Percentiles rank a stretch among this genome's conserved stretches.
phyloP scores from a whole-genome alignment of 1,140 invertebrate species.

The Oreohelix idahoensis region DNA sequence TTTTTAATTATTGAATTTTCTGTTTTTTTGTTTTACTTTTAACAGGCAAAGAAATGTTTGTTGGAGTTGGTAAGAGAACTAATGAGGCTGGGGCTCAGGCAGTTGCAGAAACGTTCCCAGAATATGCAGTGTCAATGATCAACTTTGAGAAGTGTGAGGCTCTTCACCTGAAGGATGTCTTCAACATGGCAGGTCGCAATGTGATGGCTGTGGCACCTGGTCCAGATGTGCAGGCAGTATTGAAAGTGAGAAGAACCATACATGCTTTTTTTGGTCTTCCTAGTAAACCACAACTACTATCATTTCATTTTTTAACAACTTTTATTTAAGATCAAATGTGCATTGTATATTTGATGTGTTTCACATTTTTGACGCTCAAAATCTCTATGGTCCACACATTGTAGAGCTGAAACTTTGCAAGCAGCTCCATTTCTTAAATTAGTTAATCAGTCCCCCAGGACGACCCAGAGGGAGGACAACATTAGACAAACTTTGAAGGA shows the following conservation, averaged over 20 bases:
- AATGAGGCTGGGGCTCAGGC: conserved; percentile 79
- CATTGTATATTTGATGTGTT: no score
- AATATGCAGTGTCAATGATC: conserved; percentile 93
- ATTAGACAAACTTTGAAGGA: no score
- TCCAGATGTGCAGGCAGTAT: conserved; percentile 85
- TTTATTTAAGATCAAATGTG: no score
- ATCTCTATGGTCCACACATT: no score
- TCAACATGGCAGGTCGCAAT: conserved; percentile 90
- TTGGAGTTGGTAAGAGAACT: conserved; percentile 87
- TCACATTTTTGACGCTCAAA: no score
- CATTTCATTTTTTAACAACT: no score
- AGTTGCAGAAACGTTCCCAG: conserved; percentile 93
- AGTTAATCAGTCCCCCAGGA: no score
- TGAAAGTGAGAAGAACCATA: conserved; percentile 82
- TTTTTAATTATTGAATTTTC: neutral
- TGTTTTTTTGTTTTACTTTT: neutral
- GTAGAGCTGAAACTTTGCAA: no score
- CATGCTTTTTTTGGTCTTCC: no score
- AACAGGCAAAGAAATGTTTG: conserved; percentile 92
- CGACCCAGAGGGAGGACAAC: no score
- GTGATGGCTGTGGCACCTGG: conserved; percentile 88
- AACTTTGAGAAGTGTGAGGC: conserved; percentile 85
- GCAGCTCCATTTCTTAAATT: no score
- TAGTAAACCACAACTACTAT: no score
- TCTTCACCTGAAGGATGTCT: conserved; percentile 84